Percentiles rank a stretch among this genome's conserved stretches.
These are phyloP conservation scores for Epicampocera succincta DNA, from an alignment of 2,888 invertebrate genomes.

Conservation along the genomic window DNA sequence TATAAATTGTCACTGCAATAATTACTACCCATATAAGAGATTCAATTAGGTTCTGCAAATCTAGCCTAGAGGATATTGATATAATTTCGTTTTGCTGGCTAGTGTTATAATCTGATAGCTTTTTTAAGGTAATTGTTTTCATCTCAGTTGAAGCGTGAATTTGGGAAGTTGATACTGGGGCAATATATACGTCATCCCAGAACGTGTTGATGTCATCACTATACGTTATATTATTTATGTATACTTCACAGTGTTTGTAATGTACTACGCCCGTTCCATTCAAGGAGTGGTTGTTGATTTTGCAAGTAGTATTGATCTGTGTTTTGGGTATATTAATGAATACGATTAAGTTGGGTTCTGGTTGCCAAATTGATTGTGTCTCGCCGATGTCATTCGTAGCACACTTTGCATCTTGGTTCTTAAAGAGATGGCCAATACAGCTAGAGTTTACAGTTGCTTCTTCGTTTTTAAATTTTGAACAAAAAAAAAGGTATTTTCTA, in stretches of 20 bases:
- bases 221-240: conserved; percentile 23
- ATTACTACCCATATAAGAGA: conserved; percentile 25
- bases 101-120: conserved; percentile 25
- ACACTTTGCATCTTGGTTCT: conserved; percentile 14
- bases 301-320: conserved; percentile 20
- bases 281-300: conserved; percentile 16
- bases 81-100: no score
- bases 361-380: no score
- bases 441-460: conserved; percentile 17
- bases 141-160: conserved; percentile 22
- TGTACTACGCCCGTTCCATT: no score
- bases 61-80: no score
- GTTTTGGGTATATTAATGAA: conserved; percentile 19
- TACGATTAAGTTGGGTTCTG: no score
- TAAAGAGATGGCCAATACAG: no score
- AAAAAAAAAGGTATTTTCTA: conserved; percentile 7
- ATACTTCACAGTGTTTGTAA: conserved; percentile 30
- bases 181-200: no score
- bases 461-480: conserved; percentile 23
- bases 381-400: conserved; percentile 24
- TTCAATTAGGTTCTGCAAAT: conserved; percentile 7
- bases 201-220: neutral
- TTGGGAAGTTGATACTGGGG: conserved; percentile 15
- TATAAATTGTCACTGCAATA: neutral
- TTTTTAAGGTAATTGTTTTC: conserved; percentile 25